Evolutionary conservation across 2,113 vertebrate genomes (phyloP), one percentile per base, ranked within the genome.

Genomic region (Turdus rufiventris): DNA sequence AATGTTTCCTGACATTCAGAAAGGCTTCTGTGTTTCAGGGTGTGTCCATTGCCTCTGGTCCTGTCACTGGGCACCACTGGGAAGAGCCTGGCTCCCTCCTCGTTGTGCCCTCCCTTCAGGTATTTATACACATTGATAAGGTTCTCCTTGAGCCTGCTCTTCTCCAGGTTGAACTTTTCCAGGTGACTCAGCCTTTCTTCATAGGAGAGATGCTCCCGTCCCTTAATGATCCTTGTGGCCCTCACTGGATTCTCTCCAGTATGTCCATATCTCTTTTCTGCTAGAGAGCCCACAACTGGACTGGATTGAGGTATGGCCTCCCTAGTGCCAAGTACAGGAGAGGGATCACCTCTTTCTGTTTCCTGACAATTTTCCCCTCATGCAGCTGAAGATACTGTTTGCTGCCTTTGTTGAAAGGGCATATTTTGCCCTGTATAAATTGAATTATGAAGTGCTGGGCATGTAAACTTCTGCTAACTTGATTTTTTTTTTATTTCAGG

Each of bases 341-440:
- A 50, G n/a, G 36, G 26, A 47, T 73, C 16, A 6, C 12, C 14
- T 76, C 51, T 9, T 14, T 72, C 2, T 0, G 0, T 21, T 23
- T 62, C 25, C 53, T 76, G 34, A 29, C 65, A 72, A 2, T 28
- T 24, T 48, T 62, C n/a, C 8, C 38, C 16, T 65, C 9, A 4
- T 68, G 54, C 19, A 50, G 20, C 53, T 79, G 21, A 31, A 14
- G 18, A 25, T 31, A 18, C 8, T 67, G 14, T 60, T 72, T 21
- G 18, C n/a, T 12, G 2, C 5, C 66, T 86, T 83, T 79, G 28
- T 25, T 72, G 18, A 21, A 71, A 61, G 24, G 28, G 16, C 10
- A 1, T 47, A 15, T 70, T 78, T 77, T 12, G 48, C n/a, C 26
- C 93, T 1, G 0, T 11, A 4, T 23, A 53, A 61, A 42, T 33